Evolutionary conservation across 1,140 invertebrate genomes (phyloP).

Genomic region (Nasonia vitripennis): DNA sequence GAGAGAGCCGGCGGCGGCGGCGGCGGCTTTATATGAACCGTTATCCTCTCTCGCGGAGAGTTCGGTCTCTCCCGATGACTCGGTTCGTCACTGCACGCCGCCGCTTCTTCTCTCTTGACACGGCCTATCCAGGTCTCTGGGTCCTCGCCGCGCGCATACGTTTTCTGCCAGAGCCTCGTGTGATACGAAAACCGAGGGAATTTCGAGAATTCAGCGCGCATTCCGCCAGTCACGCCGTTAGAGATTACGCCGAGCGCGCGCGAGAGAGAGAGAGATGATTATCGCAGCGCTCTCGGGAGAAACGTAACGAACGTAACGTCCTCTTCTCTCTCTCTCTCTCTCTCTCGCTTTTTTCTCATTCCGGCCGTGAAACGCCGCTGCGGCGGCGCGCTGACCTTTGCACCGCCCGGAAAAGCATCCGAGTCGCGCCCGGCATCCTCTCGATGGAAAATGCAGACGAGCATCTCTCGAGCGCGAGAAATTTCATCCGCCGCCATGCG

Average conservation of each 20-base stretch:
- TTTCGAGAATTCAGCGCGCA: not conserved
- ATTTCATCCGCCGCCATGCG: not conserved
- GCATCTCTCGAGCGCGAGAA: constrained; percentile 13
- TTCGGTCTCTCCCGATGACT: not conserved
- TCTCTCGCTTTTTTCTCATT: too few relatives aligned
- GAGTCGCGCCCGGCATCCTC: constrained; percentile 3
- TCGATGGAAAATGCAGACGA: not conserved
- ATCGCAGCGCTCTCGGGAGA: not conserved
- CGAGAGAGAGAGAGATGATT: not conserved
- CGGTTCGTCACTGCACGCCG: constrained; percentile 6
- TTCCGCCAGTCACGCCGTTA: constrained; percentile 34
- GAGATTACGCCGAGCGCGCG: constrained; percentile 5
- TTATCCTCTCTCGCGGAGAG: not conserved
- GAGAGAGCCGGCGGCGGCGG: not conserved
- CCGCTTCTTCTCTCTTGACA: not conserved
- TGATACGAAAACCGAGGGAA: not conserved
- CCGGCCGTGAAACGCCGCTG: not conserved
- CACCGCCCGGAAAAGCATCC: constrained; percentile 30
- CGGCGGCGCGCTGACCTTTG: constrained; percentile 29
- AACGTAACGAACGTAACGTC: constrained; percentile 16
- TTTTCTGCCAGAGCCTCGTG: not conserved
- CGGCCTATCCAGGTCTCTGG: constrained; percentile 49
- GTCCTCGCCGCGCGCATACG: constrained; percentile 29
- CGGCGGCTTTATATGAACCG: constrained; percentile 28
- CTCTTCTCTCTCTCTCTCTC: not conserved